Base-by-base conservation (phyloP, 53 echinoderm and acorn worm species). In the Antedon mediterranea region DNA sequence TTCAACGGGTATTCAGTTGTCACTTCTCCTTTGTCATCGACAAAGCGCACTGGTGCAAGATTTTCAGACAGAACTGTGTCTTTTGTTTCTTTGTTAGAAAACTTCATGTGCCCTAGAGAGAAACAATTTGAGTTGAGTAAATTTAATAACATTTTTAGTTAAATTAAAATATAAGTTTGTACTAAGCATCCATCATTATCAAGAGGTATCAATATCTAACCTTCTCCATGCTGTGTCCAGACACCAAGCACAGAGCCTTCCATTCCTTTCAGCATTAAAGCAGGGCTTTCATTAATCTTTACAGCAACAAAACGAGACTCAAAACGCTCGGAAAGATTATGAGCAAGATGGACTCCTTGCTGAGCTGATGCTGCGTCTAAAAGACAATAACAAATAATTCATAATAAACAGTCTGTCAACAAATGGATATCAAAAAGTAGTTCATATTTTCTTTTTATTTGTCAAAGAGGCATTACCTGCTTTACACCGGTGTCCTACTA, bases 161-260 rank as follows among this genome's bases (percentile, higher is more conserved):
- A n/a, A n/a, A n/a, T n/a, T n/a, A n/a, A n/a, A n/a, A n/a, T n/a
- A n/a, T n/a, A n/a, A n/a, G n/a, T n/a, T n/a, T n/a, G n/a, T 11
- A 37, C 37, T 11, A 37, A 6, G 4, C 37, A 37, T 4, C 37
- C 37, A 11, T 37, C 4, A 37, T 37, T 6, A 37, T 37, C 4
- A 37, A 37, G 4, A 4, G 6, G 11, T 37, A 11, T 4, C 37
- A 37, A 37, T 37, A 4, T 37, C 85, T 43, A 85, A 95, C 95
- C 95, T 79, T 95, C 95, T 33, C 95, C 95, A 76, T 95, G 95
- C 28, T 91, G 89, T 0, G 92, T 87, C 95, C 95, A 95, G 79
- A 95, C 83, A 30, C 95, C 95, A 32, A 95, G 87, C 6, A 81
- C 75, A 29, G 95, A 95, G 18, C 83, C 95, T 83, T 95, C 87